These are phyloP conservation scores for Dasypus novemcinctus DNA, from an alignment of 2,113 vertebrate species.

Conservation along the genomic window DNA sequence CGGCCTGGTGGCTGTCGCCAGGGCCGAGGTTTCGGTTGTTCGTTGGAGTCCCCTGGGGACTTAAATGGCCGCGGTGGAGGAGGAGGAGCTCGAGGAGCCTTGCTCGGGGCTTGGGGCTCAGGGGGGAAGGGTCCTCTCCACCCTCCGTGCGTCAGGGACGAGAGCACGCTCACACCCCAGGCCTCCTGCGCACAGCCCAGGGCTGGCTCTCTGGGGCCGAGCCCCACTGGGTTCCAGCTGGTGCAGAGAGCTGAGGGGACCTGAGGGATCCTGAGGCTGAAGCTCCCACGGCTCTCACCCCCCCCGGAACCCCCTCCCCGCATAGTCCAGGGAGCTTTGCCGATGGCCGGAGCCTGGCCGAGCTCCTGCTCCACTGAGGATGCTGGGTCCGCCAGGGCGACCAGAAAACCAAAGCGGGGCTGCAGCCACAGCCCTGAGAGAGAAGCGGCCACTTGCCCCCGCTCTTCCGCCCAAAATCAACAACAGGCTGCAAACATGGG, in stretches of 20 bases:
- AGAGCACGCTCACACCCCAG: not conserved
- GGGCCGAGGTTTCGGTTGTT: not conserved
- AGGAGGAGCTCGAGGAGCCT: not conserved
- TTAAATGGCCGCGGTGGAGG: fast-evolving
- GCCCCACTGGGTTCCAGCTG: not conserved
- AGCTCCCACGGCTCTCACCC: not conserved
- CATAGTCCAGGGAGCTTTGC: not conserved
- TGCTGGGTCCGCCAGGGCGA: fast-evolving
- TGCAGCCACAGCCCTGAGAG: not conserved
- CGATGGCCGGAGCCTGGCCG: not conserved
- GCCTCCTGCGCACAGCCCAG: not conserved
- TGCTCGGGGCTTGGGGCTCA: not conserved
- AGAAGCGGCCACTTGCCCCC: not conserved
- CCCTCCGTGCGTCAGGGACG: not conserved
- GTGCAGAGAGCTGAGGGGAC: not conserved
- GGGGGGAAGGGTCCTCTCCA: not conserved
- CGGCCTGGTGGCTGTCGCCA: not conserved
- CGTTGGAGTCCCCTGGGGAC: too few species aligned
- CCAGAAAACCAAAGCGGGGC: not conserved
- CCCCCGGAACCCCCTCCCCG: fast-evolving
- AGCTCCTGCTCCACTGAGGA: not conserved
- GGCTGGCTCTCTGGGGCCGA: not conserved
- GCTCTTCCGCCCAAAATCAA: conserved; percentile 44
- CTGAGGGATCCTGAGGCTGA: not conserved
- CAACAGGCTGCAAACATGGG: conserved; percentile 54